phyloP scores from a whole-genome alignment of 2,888 invertebrate species.

The Dascillus cervinus region DNA sequence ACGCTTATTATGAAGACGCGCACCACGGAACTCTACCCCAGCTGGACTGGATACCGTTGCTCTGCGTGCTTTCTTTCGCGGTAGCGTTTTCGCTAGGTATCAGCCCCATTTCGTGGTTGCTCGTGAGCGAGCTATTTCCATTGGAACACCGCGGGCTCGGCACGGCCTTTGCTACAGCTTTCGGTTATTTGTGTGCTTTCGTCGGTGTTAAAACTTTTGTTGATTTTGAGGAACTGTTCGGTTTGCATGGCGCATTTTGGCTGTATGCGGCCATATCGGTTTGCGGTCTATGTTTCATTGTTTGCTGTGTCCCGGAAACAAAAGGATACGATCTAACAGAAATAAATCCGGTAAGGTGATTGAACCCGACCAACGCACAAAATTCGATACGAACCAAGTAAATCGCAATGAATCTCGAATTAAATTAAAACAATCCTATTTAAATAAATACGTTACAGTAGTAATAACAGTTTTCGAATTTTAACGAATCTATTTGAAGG shows the following conservation, averaged over 20 bases:
- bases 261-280: slow-evolving; percentile 78
- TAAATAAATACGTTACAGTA: no score
- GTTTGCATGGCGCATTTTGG: slow-evolving; percentile 81
- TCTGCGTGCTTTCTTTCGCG: slow-evolving; percentile 76
- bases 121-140: slow-evolving; percentile 78
- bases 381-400: slow-evolving; percentile 9
- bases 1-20: slow-evolving; percentile 71
- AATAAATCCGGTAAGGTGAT: slow-evolving; percentile 60
- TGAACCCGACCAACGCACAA: slow-evolving; percentile 11
- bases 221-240: slow-evolving; percentile 68
- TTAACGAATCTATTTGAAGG: no score
- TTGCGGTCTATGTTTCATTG: slow-evolving; percentile 74
- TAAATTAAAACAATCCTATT: no score
- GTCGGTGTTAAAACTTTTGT: slow-evolving; percentile 81
- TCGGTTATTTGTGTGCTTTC: slow-evolving; percentile 81
- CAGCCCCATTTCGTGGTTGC: slow-evolving; percentile 80
- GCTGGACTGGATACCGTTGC: slow-evolving; percentile 74
- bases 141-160: slow-evolving; percentile 79
- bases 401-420: slow-evolving; percentile 10
- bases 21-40: slow-evolving; percentile 46
- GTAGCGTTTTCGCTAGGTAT: slow-evolving; percentile 82
- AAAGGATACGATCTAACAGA: slow-evolving; percentile 85
- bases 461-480: no score
- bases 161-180: slow-evolving; percentile 76
- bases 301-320: slow-evolving; percentile 83